These are phyloP conservation scores for Halichoerus grypus DNA, from an alignment of 2,113 vertebrate species.

Conservation along the genomic window DNA sequence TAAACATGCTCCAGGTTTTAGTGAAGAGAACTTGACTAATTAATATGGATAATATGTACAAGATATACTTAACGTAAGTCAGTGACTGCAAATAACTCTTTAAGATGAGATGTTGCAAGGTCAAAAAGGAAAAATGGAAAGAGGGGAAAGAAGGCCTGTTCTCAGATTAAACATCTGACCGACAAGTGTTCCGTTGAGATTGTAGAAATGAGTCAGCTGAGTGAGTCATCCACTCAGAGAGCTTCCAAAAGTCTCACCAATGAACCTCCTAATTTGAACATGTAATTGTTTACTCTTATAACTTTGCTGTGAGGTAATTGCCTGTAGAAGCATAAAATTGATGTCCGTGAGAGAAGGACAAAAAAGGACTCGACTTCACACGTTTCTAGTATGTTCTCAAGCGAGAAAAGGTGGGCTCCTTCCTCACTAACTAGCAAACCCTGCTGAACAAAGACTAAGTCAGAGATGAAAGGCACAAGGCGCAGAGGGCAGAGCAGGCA, in stretches of 20 bases:
- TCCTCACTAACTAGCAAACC: not conserved
- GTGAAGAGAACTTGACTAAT: not conserved
- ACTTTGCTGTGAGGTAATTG: slow-evolving; percentile 43
- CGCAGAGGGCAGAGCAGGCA: not conserved
- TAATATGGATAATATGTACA: not conserved
- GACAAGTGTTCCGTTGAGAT: not conserved
- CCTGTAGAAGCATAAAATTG: not conserved
- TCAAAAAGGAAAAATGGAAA: not conserved
- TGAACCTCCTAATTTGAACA: not conserved
- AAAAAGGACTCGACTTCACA: not conserved
- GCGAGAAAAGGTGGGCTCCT: not conserved
- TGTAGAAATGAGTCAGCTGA: not conserved
- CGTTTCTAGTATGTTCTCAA: not conserved
- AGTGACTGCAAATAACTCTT: not conserved
- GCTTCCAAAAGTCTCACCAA: slow-evolving; percentile 6
- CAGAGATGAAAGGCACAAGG: not conserved
- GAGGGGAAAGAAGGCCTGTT: not conserved
- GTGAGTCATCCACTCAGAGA: slow-evolving; percentile 4
- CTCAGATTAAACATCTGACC: not conserved
- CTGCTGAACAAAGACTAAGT: not conserved
- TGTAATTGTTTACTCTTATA: slow-evolving; percentile 51
- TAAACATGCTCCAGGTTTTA: slow-evolving; percentile 1
- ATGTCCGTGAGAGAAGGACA: not conserved
- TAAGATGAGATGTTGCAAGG: not conserved
- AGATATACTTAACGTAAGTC: not conserved